Evolutionary conservation across 2,888 invertebrate species (phyloP), one percentile per base, ranked within the genome.

Genomic region (Drosophila multiciliata): DNA sequence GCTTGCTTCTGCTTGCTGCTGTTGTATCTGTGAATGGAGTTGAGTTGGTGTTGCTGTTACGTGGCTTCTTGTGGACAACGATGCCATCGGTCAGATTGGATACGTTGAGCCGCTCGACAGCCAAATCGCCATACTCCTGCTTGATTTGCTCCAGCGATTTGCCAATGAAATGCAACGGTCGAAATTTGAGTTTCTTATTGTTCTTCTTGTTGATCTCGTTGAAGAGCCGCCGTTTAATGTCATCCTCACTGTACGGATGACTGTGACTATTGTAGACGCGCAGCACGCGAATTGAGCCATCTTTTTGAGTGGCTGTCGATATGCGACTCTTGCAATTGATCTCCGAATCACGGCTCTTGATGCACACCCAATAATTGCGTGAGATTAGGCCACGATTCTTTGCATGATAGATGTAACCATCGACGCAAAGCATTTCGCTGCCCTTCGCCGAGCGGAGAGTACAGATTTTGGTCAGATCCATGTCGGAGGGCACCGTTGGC

Each of bases 331-430:
- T 91, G 72, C 91, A 92, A 52, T 89, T 87, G 32, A 91, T 75
- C 9, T 81, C 69, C 0, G 88, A 85, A 82, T 91, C 88, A 29
- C 90, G 90, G 7, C 89, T 81, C 55, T 91, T 91, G 55, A 91
- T 91, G 67, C 91, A 91, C n/a, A 90, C 87, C 91, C 91, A 91
- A 74, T 91, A 91, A 29, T 87, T 91, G 20, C 91, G 91, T 3
- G 85, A 83, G 23, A 91, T 91, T 0, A 82, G 77, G 0, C 86
- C 83, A 17, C 84, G 80, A 69, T 91, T 92, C 67, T 91, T 91
- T 7, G 90, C 82, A 63, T 91, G 90, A 68, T 90, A 91, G 58
- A 91, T 91, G 45, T 81, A 91, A 20, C 91, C 92, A 73, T 91
- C 91, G 4, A 91, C 91, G 36, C 91, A 91, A 7, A 91, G 77